phyloP scores from a whole-genome alignment of 2,888 invertebrate species.

The Chalcosyrphus nemorum region DNA sequence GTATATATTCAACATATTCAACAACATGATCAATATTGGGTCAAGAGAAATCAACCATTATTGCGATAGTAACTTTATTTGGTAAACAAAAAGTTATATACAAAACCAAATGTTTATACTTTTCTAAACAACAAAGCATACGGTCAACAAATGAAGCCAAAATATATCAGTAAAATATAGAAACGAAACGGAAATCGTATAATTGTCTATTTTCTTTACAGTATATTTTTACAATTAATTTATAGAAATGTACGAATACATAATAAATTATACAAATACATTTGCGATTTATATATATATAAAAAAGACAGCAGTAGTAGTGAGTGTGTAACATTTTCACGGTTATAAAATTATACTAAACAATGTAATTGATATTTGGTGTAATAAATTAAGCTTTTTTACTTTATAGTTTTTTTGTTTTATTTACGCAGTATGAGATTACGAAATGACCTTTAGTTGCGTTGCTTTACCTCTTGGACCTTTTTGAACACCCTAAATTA shows the following conservation, averaged over 20 bases:
- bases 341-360: conserved; percentile 59
- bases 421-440: too few relatives aligned
- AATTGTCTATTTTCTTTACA: conserved; percentile 33
- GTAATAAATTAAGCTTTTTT: conserved; percentile 72
- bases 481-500: too few relatives aligned
- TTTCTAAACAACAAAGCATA: not conserved
- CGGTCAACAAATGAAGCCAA: conserved; percentile 34
- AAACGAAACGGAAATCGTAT: conserved; percentile 28
- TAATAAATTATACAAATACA: not conserved
- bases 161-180: conserved; percentile 40
- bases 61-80: not conserved
- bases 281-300: not conserved
- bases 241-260: not conserved
- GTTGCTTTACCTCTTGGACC: too few relatives aligned
- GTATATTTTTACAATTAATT: conserved; percentile 44
- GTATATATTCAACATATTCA: conserved; percentile 1
- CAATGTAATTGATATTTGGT: conserved; percentile 69
- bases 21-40: not conserved
- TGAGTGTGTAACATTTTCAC: conserved; percentile 36
- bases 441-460: too few relatives aligned
- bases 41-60: not conserved
- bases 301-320: conserved; percentile 17
- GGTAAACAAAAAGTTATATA: too few relatives aligned
- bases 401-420: conserved; percentile 31
- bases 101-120: not conserved